Conservation (phyloP, 2,113 vertebrate genomes). For the Sterna hirundo region DNA sequence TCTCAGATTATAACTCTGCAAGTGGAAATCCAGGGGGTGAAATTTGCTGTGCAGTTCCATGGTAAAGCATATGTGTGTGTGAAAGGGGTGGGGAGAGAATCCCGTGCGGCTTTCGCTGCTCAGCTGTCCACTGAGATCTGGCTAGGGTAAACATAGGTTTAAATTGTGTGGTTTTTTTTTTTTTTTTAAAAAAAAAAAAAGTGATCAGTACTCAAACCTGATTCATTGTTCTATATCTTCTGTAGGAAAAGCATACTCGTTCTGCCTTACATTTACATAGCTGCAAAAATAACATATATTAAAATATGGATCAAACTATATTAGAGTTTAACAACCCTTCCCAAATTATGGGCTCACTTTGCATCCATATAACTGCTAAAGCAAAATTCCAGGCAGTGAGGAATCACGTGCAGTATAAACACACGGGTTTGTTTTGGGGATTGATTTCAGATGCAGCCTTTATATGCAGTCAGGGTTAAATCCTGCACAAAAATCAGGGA, state of each 20-base stretch:
- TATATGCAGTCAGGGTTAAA: background rate
- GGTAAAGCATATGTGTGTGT: background rate
- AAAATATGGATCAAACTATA: background rate
- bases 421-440: background rate
- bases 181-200: background rate
- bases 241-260: background rate
- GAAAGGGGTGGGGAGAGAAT: background rate
- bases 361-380: background rate
- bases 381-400: background rate
- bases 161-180: background rate
- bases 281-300: no score
- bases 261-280: background rate
- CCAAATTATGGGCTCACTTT: background rate
- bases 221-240: background rate
- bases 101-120: background rate
- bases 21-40: conserved; percentile 37
- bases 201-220: background rate
- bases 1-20: conserved; percentile 20
- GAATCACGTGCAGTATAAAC: background rate
- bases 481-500: background rate
- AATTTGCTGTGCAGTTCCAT: background rate
- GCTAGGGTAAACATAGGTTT: background rate
- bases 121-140: background rate
- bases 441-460: background rate
- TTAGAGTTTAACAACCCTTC: background rate